These are phyloP conservation scores for Elmis aenea DNA, from an alignment of 2,888 invertebrate species.

Conservation along the genomic window DNA sequence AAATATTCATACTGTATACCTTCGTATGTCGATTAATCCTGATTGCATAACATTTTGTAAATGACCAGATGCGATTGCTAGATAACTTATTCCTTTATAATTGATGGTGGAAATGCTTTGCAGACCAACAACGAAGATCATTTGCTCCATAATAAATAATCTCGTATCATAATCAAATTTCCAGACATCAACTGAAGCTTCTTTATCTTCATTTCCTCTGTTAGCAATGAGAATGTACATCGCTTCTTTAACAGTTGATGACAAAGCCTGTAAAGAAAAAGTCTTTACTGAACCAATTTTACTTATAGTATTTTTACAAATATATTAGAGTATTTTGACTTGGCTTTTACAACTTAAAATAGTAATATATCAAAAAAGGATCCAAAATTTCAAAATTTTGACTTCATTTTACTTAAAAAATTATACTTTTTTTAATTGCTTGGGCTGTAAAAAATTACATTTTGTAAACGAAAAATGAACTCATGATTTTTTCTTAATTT, in stretches of 20 bases:
- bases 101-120: slow-evolving; percentile 31
- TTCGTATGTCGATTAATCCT: slow-evolving; percentile 36
- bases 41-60: slow-evolving; percentile 33
- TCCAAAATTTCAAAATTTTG: background rate
- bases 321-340: too few relatives aligned
- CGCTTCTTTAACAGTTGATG: slow-evolving; percentile 1
- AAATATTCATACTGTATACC: too few relatives aligned
- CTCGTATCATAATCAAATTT: slow-evolving; percentile 25
- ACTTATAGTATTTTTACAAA: too few relatives aligned
- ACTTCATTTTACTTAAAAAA: background rate
- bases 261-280: too few relatives aligned
- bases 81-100: slow-evolving; percentile 30
- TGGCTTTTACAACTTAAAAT: too few relatives aligned
- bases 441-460: too few relatives aligned
- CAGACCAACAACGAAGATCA: slow-evolving; percentile 31
- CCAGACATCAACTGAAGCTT: slow-evolving; percentile 33
- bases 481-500: too few relatives aligned
- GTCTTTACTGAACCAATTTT: too few relatives aligned
- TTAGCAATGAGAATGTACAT: slow-evolving; percentile 11
- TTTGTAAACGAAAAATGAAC: too few relatives aligned
- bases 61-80: slow-evolving; percentile 38
- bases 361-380: too few relatives aligned
- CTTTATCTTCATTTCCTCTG: slow-evolving; percentile 11
- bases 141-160: slow-evolving; percentile 33
- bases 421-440: too few relatives aligned